Percentiles rank a stretch among this genome's conserved stretches.
Conservation (phyloP, 2,113 vertebrate species). For the Peromyscus maniculatus region DNA sequence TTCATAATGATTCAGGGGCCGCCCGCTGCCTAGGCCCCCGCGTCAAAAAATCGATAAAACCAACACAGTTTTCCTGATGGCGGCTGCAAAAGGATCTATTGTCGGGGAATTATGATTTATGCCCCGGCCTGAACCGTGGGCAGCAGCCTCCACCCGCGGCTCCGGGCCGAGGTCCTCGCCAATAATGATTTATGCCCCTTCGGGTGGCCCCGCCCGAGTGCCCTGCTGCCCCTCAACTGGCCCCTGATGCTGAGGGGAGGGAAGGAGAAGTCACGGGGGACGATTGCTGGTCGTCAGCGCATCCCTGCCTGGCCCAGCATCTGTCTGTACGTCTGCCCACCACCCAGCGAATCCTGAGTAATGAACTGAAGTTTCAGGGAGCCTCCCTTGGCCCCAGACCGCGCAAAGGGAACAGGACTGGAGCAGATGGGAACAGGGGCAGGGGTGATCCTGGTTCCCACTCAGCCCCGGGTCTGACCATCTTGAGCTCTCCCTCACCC, state of each 20-base stretch:
- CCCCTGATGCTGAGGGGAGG: constrained; percentile 44
- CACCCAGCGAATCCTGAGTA: background rate
- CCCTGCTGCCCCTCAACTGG: constrained; percentile 68
- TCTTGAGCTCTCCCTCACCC: background rate
- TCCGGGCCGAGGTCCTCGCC: constrained; percentile 97
- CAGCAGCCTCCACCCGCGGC: constrained; percentile 92
- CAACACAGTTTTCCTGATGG: constrained; percentile 97
- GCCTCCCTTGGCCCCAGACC: background rate
- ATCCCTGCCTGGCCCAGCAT: background rate
- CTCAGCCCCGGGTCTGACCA: background rate
- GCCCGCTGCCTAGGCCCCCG: constrained; percentile 89
- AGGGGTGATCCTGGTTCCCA: background rate
- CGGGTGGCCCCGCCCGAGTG: constrained; percentile 83
- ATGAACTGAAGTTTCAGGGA: background rate
- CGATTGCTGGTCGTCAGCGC: background rate
- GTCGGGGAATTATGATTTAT: constrained; percentile 99
- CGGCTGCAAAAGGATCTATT: constrained; percentile 98
- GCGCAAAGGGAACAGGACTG: background rate
- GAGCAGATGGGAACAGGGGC: background rate
- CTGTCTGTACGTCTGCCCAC: background rate
- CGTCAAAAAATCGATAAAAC: constrained; percentile 99
- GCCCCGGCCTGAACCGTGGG: constrained; percentile 93
- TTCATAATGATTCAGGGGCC: constrained; percentile 97
- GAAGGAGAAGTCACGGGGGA: background rate
- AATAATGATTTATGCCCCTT: constrained; percentile 99